phyloP scores from a whole-genome alignment of 2,888 invertebrate species.

The Lithophane leautieri region DNA sequence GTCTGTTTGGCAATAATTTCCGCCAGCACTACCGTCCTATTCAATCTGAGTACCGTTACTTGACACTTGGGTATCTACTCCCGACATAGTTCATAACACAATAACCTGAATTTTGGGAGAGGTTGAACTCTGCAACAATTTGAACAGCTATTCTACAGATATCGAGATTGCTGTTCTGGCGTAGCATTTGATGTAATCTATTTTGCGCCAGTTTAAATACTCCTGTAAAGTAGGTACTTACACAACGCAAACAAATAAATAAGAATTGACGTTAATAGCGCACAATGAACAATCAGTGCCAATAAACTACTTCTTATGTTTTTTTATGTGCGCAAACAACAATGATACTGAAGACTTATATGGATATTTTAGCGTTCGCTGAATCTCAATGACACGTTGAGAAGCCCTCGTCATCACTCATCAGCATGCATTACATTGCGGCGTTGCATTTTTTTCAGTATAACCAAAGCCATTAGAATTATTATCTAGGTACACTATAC shows the following conservation, averaged over 20 bases:
- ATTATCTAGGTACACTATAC: background rate
- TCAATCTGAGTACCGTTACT: constrained; percentile 77
- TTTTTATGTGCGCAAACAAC: constrained; percentile 13
- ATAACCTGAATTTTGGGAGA: constrained; percentile 51
- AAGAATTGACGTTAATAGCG: constrained; percentile 41
- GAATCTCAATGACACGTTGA: background rate
- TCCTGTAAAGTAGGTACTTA: constrained; percentile 18
- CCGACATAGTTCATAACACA: constrained; percentile 62
- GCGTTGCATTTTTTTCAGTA: background rate
- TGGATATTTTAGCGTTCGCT: constrained; percentile 9
- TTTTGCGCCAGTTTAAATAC: constrained; percentile 32
- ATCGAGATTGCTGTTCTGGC: constrained; percentile 4
- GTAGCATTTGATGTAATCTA: constrained; percentile 26
- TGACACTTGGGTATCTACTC: constrained; percentile 66
- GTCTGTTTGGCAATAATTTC: constrained; percentile 81
- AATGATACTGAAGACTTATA: constrained; percentile 16
- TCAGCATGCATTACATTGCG: background rate
- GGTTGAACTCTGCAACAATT: constrained; percentile 29
- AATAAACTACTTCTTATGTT: constrained; percentile 35
- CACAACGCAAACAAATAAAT: constrained; percentile 54
- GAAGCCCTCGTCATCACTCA: background rate
- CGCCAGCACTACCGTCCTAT: constrained; percentile 77
- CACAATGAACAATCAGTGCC: constrained; percentile 56
- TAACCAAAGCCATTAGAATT: background rate
- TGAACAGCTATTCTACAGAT: constrained; percentile 20